phyloP scores from a whole-genome alignment of 2,888 invertebrate species.

The Synergus umbraculus region DNA sequence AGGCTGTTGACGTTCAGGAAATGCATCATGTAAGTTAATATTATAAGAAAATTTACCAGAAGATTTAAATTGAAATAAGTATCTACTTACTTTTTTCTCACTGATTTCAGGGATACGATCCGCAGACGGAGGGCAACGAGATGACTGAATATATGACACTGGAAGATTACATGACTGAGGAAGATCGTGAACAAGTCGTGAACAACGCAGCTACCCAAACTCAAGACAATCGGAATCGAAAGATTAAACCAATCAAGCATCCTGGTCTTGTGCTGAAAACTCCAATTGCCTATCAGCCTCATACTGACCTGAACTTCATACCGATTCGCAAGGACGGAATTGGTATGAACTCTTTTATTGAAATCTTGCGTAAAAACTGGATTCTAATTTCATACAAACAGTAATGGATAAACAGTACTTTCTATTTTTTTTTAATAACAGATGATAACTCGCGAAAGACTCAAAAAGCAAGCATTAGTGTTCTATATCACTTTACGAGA shows the following conservation, averaged over 20 bases:
- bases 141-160: conserved; percentile 75
- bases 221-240: conserved; percentile 79
- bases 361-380: not conserved
- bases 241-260: conserved; percentile 87
- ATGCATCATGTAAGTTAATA: conserved; percentile 69
- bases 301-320: conserved; percentile 90
- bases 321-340: conserved; percentile 93
- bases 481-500: too few species aligned
- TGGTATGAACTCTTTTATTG: conserved; percentile 80
- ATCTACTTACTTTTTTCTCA: not conserved
- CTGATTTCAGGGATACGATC: conserved; percentile 68
- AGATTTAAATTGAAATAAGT: not conserved
- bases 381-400: too few species aligned
- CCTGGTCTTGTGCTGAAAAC: conserved; percentile 87
- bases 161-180: conserved; percentile 79
- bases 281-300: conserved; percentile 88
- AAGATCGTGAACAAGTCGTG: conserved; percentile 76
- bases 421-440: too few species aligned
- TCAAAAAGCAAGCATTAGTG: too few species aligned
- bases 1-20: conserved; percentile 71
- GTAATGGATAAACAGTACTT: too few species aligned
- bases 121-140: conserved; percentile 68
- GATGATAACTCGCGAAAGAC: too few species aligned
- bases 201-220: conserved; percentile 81
- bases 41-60: not conserved